These are phyloP conservation scores for Tenodera sinensis DNA, from an alignment of 2,888 invertebrate species.

Conservation along the genomic window DNA sequence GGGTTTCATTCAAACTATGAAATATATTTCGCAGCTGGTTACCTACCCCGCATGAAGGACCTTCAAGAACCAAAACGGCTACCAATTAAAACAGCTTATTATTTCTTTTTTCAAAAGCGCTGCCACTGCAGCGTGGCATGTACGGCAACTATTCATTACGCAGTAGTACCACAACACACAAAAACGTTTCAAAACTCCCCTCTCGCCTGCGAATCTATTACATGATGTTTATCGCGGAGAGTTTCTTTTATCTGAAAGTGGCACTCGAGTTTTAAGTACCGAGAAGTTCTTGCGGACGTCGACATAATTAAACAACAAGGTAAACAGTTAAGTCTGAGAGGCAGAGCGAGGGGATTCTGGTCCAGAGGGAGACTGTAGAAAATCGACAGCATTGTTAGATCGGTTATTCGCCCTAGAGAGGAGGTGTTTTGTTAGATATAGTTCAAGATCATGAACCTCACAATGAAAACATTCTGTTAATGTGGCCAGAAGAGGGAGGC, in stretches of 20 bases:
- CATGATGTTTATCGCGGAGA: background rate
- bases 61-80: background rate
- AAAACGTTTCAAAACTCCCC: background rate
- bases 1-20: background rate
- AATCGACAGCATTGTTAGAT: background rate
- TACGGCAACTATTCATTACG: background rate
- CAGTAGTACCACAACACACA: background rate
- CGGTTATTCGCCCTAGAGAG: background rate
- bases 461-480: background rate
- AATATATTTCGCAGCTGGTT: background rate
- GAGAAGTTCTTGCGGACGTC: background rate
- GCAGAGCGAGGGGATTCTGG: background rate
- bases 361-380: background rate
- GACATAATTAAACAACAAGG: background rate
- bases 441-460: background rate
- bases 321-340: background rate
- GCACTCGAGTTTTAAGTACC: background rate
- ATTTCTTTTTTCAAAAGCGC: background rate
- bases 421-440: background rate
- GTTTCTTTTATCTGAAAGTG: background rate
- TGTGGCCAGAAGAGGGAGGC: background rate
- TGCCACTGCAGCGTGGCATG: background rate
- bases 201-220: background rate
- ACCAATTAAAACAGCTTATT: background rate
- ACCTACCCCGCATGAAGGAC: background rate